Conservation (phyloP, 2,888 invertebrate genomes). For the Atherix ibis region DNA sequence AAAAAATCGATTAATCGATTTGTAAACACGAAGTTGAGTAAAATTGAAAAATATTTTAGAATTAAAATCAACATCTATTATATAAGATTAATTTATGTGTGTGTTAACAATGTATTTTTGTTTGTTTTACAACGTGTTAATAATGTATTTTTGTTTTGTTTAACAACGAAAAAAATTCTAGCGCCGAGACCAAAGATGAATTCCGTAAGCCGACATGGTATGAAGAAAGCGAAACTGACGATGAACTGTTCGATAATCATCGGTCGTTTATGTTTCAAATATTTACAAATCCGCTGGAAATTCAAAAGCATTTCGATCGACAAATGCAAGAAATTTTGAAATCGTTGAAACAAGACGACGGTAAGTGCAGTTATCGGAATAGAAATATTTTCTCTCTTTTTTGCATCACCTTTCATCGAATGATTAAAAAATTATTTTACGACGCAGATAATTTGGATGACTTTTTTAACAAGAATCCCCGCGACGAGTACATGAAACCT, state of each 20-base stretch:
- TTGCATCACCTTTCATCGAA: no score
- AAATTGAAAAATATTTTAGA: no score
- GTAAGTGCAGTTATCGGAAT: slow-evolving; percentile 15
- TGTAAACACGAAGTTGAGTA: no score
- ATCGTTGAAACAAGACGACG: slow-evolving; percentile 31
- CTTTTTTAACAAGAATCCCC: slow-evolving; percentile 30
- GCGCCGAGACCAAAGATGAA: slow-evolving; percentile 20
- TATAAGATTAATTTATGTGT: no score
- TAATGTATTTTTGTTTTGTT: no score
- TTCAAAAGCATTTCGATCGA: slow-evolving; percentile 43
- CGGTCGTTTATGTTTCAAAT: slow-evolving; percentile 35
- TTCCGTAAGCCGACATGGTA: slow-evolving; percentile 33
- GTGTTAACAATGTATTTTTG: no score
- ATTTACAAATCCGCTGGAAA: slow-evolving; percentile 42
- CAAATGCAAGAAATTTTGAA: slow-evolving; percentile 42
- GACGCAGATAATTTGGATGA: slow-evolving; percentile 17
- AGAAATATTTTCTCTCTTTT: slow-evolving; percentile 1
- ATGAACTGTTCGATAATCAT: slow-evolving; percentile 30
- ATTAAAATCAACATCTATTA: no score
- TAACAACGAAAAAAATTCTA: no score
- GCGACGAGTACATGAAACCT: slow-evolving; percentile 40
- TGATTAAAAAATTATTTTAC: no score
- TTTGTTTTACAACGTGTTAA: no score
- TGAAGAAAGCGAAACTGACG: slow-evolving; percentile 31
- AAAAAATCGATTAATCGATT: no score